These are phyloP conservation scores for Acromyrmex charruanus DNA, from an alignment of 1,140 invertebrate species.

Conservation along the genomic window DNA sequence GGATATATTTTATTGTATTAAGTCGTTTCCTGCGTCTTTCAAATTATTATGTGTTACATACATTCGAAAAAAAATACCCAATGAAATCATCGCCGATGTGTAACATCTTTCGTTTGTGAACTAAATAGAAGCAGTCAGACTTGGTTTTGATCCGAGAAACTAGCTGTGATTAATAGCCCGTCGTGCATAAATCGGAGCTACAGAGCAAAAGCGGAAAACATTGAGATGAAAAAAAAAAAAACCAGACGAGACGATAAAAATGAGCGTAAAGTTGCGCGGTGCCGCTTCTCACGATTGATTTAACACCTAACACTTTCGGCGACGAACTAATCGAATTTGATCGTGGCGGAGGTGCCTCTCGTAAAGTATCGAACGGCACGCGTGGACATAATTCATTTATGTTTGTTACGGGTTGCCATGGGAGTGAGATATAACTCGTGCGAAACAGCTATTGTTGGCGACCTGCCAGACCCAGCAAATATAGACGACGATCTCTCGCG, in stretches of 20 bases:
- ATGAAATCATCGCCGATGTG: not conserved
- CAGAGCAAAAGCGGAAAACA: not conserved
- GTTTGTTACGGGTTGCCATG: slow-evolving; percentile 85
- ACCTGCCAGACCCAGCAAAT: slow-evolving; percentile 81
- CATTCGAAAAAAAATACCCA: not conserved
- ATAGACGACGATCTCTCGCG: slow-evolving; percentile 70
- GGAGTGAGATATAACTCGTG: slow-evolving; percentile 82
- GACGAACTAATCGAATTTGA: slow-evolving; percentile 79
- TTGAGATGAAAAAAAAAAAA: not conserved
- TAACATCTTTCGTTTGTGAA: not conserved
- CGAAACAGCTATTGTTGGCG: slow-evolving; percentile 84
- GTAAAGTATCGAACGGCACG: slow-evolving; percentile 82
- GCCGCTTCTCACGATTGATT: slow-evolving; percentile 20
- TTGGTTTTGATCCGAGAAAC: not conserved
- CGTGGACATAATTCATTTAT: slow-evolving; percentile 85
- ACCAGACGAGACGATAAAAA: not conserved
- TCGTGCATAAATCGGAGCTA: not conserved
- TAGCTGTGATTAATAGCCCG: not conserved
- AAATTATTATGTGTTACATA: not conserved
- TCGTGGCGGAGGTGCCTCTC: slow-evolving; percentile 58
- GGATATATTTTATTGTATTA: not conserved
- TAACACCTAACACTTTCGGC: slow-evolving; percentile 11
- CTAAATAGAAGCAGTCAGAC: not conserved
- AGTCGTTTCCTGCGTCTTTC: not conserved
- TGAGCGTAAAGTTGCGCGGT: not conserved